phyloP scores from a whole-genome alignment of 2,113 vertebrate genomes.

The Accipiter cooperii region DNA sequence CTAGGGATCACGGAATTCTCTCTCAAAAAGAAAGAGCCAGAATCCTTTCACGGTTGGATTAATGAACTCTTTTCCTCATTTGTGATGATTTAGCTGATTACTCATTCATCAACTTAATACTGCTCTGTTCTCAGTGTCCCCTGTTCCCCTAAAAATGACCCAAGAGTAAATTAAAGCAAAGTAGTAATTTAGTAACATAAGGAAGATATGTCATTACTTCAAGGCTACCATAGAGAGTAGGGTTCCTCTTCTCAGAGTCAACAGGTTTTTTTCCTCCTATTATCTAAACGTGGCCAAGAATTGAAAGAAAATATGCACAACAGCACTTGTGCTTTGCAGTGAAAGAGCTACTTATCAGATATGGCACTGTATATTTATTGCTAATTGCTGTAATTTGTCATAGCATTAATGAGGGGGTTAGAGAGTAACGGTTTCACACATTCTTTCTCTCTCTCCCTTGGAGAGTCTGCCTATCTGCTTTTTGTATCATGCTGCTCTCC shows the following conservation, averaged over 20 bases:
- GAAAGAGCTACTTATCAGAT: not conserved
- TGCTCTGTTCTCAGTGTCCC: not conserved
- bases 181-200: not conserved
- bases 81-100: not conserved
- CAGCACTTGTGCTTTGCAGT: rapidly evolving
- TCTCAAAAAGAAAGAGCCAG: not conserved
- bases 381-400: not conserved
- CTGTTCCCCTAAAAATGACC: not conserved
- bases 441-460: not conserved
- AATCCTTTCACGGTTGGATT: not conserved
- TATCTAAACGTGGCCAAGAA: not conserved
- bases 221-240: not conserved
- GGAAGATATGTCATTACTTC: not conserved
- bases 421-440: not conserved
- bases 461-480: not conserved
- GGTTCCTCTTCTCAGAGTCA: not conserved
- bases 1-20: not conserved
- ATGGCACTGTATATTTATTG: not conserved
- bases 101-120: not conserved
- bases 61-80: not conserved
- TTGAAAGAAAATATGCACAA: not conserved
- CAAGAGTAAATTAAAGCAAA: not conserved
- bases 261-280: not conserved
- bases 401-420: not conserved
- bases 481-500: not conserved